Evolutionary conservation across 2,888 invertebrate species (phyloP), one percentile per base, ranked within the genome.

Genomic region (Drosophila anomelani): DNA sequence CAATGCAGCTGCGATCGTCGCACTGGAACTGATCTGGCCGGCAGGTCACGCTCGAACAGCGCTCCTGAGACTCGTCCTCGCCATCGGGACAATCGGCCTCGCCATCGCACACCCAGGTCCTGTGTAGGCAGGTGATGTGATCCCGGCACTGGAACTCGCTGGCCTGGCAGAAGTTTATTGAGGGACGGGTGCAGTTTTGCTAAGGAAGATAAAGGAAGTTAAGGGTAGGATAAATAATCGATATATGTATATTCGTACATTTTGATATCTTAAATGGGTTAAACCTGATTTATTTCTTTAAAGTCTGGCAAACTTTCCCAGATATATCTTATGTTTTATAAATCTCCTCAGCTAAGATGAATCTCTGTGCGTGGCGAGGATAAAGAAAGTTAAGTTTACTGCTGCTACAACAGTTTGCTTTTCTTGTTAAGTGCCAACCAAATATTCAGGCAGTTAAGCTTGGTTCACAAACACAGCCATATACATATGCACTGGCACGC

Each of bases 1-100:
- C 94, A 75, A 97, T 96, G 89, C 97, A 97, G 77, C 95, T 95
- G 73, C 94, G 95, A 93, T 96, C 96, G 55, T 94, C 94, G 92
- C 98, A 98, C 89, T 96, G 96, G 92, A 97, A 98, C 92, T 98
- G 97, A 93, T 98, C 97, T 0, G 95, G 93, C 51, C 96, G 94
- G 93, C 98, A 98, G 32, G 96, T 96, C 81, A 95, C 93, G 88
- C 96, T 96, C 51, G 94, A 94, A 80, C 96, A 95, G 86, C 88
- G 90, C 53, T 94, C 94, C 0, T 94, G 93, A 0, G 94, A 93
- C 91, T 97, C 97, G 90, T 97, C 97, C 0, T 95, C 95, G 36
- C 96, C 97, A 87, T 96, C 95, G 0, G 96, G 95, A 87, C 97
- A 98, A 91, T 97, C 97, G 51, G 93, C 94, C 80, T 96, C 96